Percentiles rank a stretch among this genome's conserved stretches.
Evolutionary conservation across 1,140 invertebrate species (phyloP).

Genomic region (Brachionus rubens): DNA sequence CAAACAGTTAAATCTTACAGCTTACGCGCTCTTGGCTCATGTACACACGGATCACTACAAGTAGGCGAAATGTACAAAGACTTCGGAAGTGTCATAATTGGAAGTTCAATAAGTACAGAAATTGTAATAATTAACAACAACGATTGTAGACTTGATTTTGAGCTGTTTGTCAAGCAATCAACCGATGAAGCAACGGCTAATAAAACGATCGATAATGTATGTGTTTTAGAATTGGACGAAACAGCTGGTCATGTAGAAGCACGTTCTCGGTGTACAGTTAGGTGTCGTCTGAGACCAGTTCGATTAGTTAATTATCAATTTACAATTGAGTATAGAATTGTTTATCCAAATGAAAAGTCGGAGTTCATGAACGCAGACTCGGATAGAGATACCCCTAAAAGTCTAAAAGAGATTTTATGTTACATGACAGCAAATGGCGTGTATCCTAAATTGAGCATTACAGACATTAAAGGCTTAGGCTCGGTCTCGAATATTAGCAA

Average conservation of each 20-base stretch:
- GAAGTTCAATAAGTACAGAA: constrained; percentile 53
- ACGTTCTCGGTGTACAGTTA: constrained; percentile 52
- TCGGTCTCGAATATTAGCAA: constrained; percentile 58
- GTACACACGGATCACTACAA: constrained; percentile 49
- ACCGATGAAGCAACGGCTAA: constrained; percentile 52
- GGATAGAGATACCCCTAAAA: constrained; percentile 2
- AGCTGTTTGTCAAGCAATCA: constrained; percentile 52
- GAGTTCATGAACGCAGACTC: not conserved
- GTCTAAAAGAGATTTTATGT: constrained; percentile 50
- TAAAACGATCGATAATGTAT: constrained; percentile 8
- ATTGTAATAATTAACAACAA: constrained; percentile 56
- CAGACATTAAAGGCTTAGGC: constrained; percentile 56
- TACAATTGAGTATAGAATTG: constrained; percentile 55
- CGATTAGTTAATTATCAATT: constrained; percentile 55
- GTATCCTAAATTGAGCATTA: constrained; percentile 56
- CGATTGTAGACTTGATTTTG: constrained; percentile 55
- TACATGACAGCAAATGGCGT: constrained; percentile 57
- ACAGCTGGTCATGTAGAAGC: constrained; percentile 54
- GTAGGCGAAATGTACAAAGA: constrained; percentile 55
- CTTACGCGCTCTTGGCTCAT: not conserved
- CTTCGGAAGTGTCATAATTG: constrained; percentile 59
- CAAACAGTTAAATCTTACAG: constrained; percentile 47
- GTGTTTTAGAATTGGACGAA: constrained; percentile 54
- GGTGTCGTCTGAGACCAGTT: constrained; percentile 53
- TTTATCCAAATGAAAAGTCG: constrained; percentile 53